Evolutionary conservation across 2,113 vertebrate species (phyloP).

Genomic region (Notarius lentiginosus): DNA sequence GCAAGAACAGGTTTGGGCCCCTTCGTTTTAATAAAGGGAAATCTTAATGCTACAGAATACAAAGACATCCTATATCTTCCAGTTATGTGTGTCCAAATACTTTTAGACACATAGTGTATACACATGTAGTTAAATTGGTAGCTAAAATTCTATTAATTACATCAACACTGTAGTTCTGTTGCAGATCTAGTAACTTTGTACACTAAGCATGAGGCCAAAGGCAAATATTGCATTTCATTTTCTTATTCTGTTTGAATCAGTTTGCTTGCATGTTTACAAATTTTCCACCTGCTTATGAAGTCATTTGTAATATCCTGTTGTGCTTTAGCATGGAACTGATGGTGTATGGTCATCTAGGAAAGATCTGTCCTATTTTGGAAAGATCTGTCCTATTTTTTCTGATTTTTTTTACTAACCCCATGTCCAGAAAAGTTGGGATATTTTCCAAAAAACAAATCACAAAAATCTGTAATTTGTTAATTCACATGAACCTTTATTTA

Average conservation of each 20-base stretch:
- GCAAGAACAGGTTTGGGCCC: neutral
- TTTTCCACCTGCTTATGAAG: neutral
- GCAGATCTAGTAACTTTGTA: neutral
- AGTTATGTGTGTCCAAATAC: neutral
- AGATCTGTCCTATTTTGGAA: constrained; percentile 34
- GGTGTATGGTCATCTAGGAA: neutral
- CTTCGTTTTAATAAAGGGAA: too few relatives aligned
- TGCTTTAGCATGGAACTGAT: neutral
- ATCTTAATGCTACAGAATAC: too few relatives aligned
- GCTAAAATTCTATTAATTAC: neutral
- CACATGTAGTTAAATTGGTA: neutral
- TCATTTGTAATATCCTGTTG: neutral
- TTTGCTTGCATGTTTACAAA: neutral
- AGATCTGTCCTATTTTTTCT: constrained; percentile 34
- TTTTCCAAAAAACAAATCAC: too few relatives aligned
- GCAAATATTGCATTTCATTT: neutral
- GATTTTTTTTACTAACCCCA: neutral
- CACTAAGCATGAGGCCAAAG: neutral
- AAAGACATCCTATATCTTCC: neutral
- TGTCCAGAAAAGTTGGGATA: too few relatives aligned
- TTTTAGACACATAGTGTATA: neutral
- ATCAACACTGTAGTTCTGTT: neutral
- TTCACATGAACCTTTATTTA: too few relatives aligned
- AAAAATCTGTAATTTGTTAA: too few relatives aligned
- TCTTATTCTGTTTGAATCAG: neutral